phyloP scores from a whole-genome alignment of 2,888 invertebrate genomes.

The Pterostichus niger region DNA sequence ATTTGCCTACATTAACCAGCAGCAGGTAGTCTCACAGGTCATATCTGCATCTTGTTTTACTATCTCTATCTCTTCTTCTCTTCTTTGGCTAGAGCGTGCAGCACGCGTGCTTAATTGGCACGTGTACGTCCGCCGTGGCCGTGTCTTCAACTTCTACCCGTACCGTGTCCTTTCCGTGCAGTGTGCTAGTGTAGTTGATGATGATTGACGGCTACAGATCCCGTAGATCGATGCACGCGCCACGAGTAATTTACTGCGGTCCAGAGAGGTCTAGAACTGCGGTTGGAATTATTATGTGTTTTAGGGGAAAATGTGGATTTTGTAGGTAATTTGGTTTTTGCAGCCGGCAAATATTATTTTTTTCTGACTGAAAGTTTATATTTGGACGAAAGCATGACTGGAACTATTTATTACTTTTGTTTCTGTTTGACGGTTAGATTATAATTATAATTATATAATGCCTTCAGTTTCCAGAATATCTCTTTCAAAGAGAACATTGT shows the following conservation, averaged over 20 bases:
- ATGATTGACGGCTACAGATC: conserved; percentile 40
- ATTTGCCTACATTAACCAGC: too few relatives aligned
- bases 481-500: too few relatives aligned
- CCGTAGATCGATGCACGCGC: conserved; percentile 11
- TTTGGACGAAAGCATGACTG: conserved; percentile 33
- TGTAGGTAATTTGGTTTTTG: conserved; percentile 42
- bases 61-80: background rate
- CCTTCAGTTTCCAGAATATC: too few relatives aligned
- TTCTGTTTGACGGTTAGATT: background rate
- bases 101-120: conserved; percentile 20
- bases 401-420: conserved; percentile 40
- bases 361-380: background rate
- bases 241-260: conserved; percentile 10
- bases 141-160: conserved; percentile 8
- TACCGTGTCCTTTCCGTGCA: background rate
- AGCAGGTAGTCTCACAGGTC: too few relatives aligned
- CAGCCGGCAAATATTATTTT: conserved; percentile 44
- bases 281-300: conserved; percentile 45
- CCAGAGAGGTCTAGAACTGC: conserved; percentile 19
- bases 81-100: too few relatives aligned
- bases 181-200: background rate
- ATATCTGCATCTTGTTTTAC: background rate
- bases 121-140: background rate
- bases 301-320: conserved; percentile 46
- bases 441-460: too few relatives aligned